These are phyloP conservation scores for Cynaeus angustus DNA, from an alignment of 2,888 invertebrate genomes.

Conservation along the genomic window DNA sequence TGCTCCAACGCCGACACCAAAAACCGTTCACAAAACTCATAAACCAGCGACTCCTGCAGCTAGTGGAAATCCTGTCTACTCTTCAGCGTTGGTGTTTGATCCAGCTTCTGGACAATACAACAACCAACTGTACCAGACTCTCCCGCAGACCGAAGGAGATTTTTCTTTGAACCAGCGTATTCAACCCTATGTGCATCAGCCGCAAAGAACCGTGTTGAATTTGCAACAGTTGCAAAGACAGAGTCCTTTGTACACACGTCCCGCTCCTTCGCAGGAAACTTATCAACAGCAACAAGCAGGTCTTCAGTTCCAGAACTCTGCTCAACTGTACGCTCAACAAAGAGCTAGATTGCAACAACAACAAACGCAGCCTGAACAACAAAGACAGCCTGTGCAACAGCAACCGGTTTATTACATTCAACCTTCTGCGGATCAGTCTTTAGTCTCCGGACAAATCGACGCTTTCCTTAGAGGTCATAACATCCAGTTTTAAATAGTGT, in stretches of 20 bases:
- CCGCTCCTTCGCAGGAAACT: constrained; percentile 56
- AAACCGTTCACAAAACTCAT: constrained; percentile 62
- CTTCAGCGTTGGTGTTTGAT: constrained; percentile 85
- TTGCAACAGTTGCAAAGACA: constrained; percentile 76
- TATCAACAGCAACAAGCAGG: constrained; percentile 81
- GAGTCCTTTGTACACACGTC: constrained; percentile 73
- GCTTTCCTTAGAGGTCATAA: constrained; percentile 85
- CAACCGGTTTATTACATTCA: constrained; percentile 78
- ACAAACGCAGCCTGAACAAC: constrained; percentile 64
- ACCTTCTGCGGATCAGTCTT: constrained; percentile 67
- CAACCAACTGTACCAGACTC: constrained; percentile 83
- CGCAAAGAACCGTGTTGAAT: constrained; percentile 72
- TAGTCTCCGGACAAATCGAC: constrained; percentile 83
- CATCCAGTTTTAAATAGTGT: constrained; percentile 75
- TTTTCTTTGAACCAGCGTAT: constrained; percentile 83
- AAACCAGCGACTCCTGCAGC: constrained; percentile 70
- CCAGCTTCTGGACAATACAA: constrained; percentile 86
- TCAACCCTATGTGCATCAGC: constrained; percentile 82
- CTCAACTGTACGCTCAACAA: constrained; percentile 72
- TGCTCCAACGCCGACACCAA: constrained; percentile 73
- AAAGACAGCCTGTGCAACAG: constrained; percentile 60
- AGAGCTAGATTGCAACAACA: constrained; percentile 70
- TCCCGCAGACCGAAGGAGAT: constrained; percentile 83
- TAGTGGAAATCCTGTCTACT: constrained; percentile 78
- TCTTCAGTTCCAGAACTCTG: constrained; percentile 76